A percentile compares a stretch with the other conserved stretches of the same genome.
Conservation (phyloP, 2,888 invertebrate species). For the Biston betularia region DNA sequence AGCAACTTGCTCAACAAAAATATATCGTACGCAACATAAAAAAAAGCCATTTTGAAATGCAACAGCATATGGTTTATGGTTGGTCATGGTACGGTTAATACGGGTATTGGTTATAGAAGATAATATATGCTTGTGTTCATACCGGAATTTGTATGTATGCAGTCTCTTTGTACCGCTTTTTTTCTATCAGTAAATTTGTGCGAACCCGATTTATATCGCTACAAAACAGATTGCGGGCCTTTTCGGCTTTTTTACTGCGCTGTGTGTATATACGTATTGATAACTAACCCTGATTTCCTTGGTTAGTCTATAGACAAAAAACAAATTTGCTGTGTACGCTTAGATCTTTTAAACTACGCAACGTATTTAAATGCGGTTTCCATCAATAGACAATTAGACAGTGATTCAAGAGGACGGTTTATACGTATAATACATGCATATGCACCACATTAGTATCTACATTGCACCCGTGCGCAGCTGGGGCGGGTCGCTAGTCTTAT, state of each 20-base stretch:
- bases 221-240: slow-evolving; percentile 55
- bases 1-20: too few species aligned
- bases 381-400: too few species aligned
- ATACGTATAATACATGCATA: too few species aligned
- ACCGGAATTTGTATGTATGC: background rate
- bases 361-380: too few species aligned
- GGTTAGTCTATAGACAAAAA: background rate
- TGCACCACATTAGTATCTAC: too few species aligned
- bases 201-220: slow-evolving; percentile 59
- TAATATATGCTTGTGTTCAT: background rate
- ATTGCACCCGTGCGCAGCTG: too few species aligned
- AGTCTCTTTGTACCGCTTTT: slow-evolving; percentile 44
- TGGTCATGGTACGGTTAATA: background rate
- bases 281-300: slow-evolving; percentile 34
- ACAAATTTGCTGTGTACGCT: too few species aligned
- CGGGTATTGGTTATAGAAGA: too few species aligned
- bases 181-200: slow-evolving; percentile 50
- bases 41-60: background rate
- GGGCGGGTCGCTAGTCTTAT: too few species aligned
- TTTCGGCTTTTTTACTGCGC: slow-evolving; percentile 49
- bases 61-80: background rate
- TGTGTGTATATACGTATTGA: slow-evolving; percentile 48
- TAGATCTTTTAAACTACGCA: too few species aligned
- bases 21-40: background rate
- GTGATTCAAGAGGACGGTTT: too few species aligned